Conservation (phyloP, 2,113 vertebrate species). For the Chaetodon auriga region DNA sequence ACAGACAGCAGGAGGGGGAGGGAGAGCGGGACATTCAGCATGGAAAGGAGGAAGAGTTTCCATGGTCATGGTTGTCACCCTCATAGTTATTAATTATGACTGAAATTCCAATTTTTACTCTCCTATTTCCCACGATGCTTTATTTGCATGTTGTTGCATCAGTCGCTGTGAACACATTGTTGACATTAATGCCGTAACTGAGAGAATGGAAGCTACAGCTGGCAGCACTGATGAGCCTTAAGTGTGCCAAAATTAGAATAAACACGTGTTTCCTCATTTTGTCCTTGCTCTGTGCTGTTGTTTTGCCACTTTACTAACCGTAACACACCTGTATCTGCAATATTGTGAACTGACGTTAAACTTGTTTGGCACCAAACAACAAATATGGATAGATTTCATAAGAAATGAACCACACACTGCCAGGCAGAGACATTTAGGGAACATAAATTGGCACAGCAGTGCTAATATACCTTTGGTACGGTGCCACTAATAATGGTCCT, state of each 20-base stretch:
- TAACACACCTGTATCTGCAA: background rate
- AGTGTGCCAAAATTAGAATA: background rate
- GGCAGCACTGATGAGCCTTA: background rate
- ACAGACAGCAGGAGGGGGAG: background rate
- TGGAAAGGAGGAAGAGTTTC: background rate
- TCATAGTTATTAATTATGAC: background rate
- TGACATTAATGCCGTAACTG: background rate
- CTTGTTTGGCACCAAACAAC: background rate
- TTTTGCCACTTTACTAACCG: background rate
- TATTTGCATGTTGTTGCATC: background rate
- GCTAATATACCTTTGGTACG: background rate
- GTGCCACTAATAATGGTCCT: background rate
- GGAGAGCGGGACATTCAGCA: background rate
- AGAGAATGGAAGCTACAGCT: background rate
- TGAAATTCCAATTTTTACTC: background rate
- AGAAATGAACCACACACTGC: accelerated
- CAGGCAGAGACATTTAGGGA: background rate
- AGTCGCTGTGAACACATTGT: background rate
- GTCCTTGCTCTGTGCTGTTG: background rate
- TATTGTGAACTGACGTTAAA: background rate
- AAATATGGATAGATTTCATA: background rate
- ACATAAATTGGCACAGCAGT: background rate
- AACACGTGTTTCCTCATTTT: background rate
- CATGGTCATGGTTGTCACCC: background rate
- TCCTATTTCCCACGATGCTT: background rate